A percentile compares a stretch with the other conserved stretches of the same genome.
Conservation (phyloP, 2,797 vertebrate species). For the Chaunax sp. region DNA sequence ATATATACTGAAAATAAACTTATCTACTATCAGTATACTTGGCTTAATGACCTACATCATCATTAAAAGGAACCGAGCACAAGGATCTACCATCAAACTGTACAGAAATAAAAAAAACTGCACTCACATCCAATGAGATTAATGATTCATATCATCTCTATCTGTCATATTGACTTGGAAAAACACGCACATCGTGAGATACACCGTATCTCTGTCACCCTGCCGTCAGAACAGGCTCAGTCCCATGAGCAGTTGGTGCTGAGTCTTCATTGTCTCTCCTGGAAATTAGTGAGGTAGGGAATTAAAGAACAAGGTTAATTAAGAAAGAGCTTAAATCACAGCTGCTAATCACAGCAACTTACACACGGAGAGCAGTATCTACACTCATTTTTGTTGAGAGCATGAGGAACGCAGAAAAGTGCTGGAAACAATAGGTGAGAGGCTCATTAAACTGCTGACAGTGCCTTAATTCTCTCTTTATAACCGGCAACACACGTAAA, state of each 20-base stretch:
- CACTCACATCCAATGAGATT: slow-evolving; percentile 15
- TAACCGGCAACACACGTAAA: slow-evolving; percentile 52
- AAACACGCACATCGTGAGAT: slow-evolving; percentile 44
- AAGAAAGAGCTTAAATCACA: slow-evolving; percentile 81
- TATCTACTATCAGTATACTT: slow-evolving; percentile 5
- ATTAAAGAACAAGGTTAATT: slow-evolving; percentile 84
- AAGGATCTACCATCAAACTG: background rate
- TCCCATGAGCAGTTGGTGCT: slow-evolving; percentile 52
- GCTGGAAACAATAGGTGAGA: slow-evolving; percentile 71
- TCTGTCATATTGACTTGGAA: slow-evolving; percentile 50
- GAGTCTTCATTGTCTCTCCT: slow-evolving; percentile 71
- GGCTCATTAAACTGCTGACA: slow-evolving; percentile 81
- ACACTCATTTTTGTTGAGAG: slow-evolving; percentile 57
- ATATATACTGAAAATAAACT: background rate
- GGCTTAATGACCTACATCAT: background rate
- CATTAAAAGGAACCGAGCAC: background rate
- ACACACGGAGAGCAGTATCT: slow-evolving; percentile 62
- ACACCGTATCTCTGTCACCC: slow-evolving; percentile 49
- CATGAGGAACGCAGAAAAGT: slow-evolving; percentile 40
- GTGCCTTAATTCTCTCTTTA: slow-evolving; percentile 65
- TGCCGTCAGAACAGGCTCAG: slow-evolving; percentile 45
- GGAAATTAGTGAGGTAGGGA: slow-evolving; percentile 70
- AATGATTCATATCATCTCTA: slow-evolving; percentile 44
- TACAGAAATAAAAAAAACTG: slow-evolving; percentile 6
- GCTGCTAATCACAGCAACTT: slow-evolving; percentile 75